phyloP scores from a whole-genome alignment of 1,140 invertebrate species.

The Ctenoplectra terminalis region DNA sequence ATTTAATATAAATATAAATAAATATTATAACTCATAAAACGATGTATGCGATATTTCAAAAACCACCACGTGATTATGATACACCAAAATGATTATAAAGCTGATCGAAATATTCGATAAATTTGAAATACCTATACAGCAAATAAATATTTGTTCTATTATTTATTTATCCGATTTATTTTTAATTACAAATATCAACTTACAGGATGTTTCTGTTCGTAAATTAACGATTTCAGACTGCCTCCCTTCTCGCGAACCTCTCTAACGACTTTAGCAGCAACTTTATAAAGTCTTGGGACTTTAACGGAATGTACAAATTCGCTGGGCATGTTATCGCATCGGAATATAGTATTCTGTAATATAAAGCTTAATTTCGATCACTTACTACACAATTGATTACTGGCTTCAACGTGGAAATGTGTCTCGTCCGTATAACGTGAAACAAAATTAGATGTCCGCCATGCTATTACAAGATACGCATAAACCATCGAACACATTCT shows the following conservation, averaged over 20 bases:
- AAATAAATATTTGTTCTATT: neutral
- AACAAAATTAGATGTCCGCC: neutral
- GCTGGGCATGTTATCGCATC: constrained; percentile 50
- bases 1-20: neutral
- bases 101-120: neutral
- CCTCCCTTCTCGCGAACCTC: constrained; percentile 86
- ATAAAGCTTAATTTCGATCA: neutral
- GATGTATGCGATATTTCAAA: constrained; percentile 29
- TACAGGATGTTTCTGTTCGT: constrained; percentile 87
- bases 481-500: neutral
- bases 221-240: constrained; percentile 89
- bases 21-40: neutral
- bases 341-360: neutral
- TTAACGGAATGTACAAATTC: constrained; percentile 88
- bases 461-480: neutral
- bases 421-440: neutral
- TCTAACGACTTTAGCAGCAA: constrained; percentile 86
- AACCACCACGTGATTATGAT: neutral
- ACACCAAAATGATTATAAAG: neutral
- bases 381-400: neutral
- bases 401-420: neutral
- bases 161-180: neutral
- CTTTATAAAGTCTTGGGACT: constrained; percentile 90
- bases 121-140: neutral
- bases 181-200: constrained; percentile 65